Evolutionary conservation across 1,140 invertebrate genomes (phyloP).

Genomic region (Psix sp.): DNA sequence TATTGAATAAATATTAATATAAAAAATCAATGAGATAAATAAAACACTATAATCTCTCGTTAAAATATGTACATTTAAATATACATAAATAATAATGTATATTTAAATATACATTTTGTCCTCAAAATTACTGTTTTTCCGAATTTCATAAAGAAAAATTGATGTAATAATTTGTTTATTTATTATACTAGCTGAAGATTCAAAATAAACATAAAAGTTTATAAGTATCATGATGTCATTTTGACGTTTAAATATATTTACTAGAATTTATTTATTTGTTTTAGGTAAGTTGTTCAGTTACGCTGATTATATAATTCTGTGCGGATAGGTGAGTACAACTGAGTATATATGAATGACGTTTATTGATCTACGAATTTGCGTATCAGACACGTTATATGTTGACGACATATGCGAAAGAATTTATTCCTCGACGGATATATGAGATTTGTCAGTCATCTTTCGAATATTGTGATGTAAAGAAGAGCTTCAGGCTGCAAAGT

Average conservation of each 20-base stretch:
- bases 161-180: too few species aligned
- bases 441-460: slow-evolving; percentile 12
- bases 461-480: slow-evolving; percentile 6
- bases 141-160: too few species aligned
- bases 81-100: too few species aligned
- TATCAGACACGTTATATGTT: slow-evolving; percentile 16
- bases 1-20: too few species aligned
- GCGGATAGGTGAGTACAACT: slow-evolving; percentile 5
- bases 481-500: neutral
- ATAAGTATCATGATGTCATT: too few species aligned
- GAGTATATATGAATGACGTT: slow-evolving; percentile 8
- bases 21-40: too few species aligned
- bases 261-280: slow-evolving; percentile 9
- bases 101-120: too few species aligned
- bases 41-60: too few species aligned
- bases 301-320: neutral
- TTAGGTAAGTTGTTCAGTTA: slow-evolving; percentile 19
- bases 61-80: too few species aligned
- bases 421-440: slow-evolving; percentile 2
- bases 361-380: slow-evolving; percentile 25
- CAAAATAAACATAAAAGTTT: too few species aligned
- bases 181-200: too few species aligned
- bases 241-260: neutral
- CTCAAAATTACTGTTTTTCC: too few species aligned
- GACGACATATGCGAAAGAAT: slow-evolving; percentile 22